phyloP scores from a whole-genome alignment of 2,888 invertebrate species.

The Oeneis ivallda region DNA sequence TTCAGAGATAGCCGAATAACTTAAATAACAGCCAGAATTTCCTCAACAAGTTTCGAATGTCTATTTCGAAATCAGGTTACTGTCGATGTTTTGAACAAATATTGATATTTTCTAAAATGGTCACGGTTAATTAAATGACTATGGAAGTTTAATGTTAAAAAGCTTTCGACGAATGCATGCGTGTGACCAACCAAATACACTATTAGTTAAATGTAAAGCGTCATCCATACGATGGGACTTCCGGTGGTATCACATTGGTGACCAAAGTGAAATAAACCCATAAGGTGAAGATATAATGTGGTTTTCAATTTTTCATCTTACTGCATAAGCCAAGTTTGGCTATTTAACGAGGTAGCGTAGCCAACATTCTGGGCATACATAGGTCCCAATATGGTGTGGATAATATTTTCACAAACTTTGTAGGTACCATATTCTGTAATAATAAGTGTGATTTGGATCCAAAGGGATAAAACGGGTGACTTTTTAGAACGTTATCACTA shows the following conservation, averaged over 20 bases:
- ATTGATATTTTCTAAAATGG: constrained; percentile 16
- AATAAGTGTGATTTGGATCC: no score
- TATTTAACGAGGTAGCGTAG: no score
- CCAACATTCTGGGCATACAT: no score
- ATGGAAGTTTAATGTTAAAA: constrained; percentile 14
- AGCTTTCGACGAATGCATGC: constrained; percentile 12
- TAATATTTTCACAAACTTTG: no score
- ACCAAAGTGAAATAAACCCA: no score
- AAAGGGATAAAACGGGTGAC: no score
- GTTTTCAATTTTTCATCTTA: no score
- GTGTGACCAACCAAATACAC: constrained; percentile 12
- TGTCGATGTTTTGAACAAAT: constrained; percentile 3
- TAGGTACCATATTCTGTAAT: no score
- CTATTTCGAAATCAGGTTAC: neutral
- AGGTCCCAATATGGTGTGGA: no score
- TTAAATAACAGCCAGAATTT: neutral
- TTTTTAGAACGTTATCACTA: no score
- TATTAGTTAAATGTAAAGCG: constrained; percentile 7
- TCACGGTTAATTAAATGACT: constrained; percentile 22
- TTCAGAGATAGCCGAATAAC: constrained; percentile 8
- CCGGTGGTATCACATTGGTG: neutral
- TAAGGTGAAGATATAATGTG: no score
- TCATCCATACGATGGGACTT: constrained; percentile 2
- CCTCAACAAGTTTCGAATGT: neutral
- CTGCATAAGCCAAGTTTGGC: no score